Percentiles rank a stretch among this genome's conserved stretches.
Evolutionary conservation across 2,888 invertebrate genomes (phyloP).

Genomic region (Trachelus troglodyta): DNA sequence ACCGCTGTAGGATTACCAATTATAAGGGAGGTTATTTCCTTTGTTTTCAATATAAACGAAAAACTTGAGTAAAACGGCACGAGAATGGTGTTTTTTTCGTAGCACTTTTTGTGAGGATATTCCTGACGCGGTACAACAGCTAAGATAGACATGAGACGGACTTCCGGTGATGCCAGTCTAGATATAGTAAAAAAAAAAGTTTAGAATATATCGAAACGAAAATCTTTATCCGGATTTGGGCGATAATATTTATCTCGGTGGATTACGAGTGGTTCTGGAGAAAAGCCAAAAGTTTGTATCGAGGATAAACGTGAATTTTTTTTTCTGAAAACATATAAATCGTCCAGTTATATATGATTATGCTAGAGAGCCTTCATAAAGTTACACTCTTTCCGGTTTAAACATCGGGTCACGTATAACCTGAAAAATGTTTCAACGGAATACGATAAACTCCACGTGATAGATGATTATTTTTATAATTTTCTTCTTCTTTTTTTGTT

Average conservation of each 20-base stretch:
- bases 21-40: background rate
- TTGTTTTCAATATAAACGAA: slow-evolving; percentile 1
- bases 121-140: background rate
- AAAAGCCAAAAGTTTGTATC: slow-evolving; percentile 2
- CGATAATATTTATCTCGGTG: slow-evolving; percentile 45
- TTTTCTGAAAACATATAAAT: background rate
- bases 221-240: slow-evolving; percentile 23
- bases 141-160: background rate
- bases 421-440: background rate
- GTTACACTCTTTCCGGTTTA: background rate
- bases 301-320: background rate
- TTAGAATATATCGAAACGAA: background rate
- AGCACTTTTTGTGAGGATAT: background rate
- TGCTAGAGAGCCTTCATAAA: background rate
- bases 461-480: background rate
- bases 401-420: background rate
- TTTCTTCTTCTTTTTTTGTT: slow-evolving; percentile 3
- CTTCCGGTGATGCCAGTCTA: background rate
- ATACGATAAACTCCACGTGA: background rate
- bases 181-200: background rate
- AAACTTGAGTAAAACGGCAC: background rate
- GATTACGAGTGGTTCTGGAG: slow-evolving; percentile 43
- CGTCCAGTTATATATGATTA: background rate
- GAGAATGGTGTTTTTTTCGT: background rate
- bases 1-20: background rate